Base-by-base conservation (phyloP, 2,888 invertebrate species). In the Cryptus armator region DNA sequence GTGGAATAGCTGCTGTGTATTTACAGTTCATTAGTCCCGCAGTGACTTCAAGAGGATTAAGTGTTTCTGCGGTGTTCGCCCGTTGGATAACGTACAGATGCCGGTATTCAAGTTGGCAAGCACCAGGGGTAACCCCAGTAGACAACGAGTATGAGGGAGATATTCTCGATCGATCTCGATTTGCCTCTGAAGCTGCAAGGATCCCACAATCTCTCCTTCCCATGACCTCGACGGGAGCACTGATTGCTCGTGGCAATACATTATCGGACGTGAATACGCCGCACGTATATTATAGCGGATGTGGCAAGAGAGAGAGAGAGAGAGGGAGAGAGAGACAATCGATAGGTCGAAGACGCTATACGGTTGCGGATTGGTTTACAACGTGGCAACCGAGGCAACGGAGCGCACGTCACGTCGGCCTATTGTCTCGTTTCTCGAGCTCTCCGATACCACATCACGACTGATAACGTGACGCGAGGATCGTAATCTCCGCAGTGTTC, bases 401-500 rank as follows among this genome's bases (percentile, higher is more conserved):
- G 56, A 66, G 68, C 70, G 74, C 66, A 85, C 74, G 75, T 76
- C 77, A 76, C 70, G 79, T 83, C 37, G 70, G 81, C 79, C 82
- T 81, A 85, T 85, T 86, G 86, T 86, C 85, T 83, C 81, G 79
- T 83, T 66, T 72, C 68, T 59, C 78, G 74, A 62, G 71, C 67
- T 72, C 81, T 67, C 37, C 48, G 44, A 51, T 51, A 72, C 75
- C 78, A 74, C 75, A 81, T 81, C 76, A 84, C 71, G 75, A 68
- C 82, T 76, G 85, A 87, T 87, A 87, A 88, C 83, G 74, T 82
- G 84, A 83, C 80, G 81, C 77, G 70, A 70, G 68, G 86, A 87
- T 88, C 81, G 83, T 85, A 83, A 88, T 87, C 88, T 87, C 53
- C 77, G 66, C 75, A 76, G 64, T 62, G 77, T 24, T 82, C 83